Evolutionary conservation across 2,797 vertebrate genomes (phyloP).

Genomic region (Manis crassicaudata): DNA sequence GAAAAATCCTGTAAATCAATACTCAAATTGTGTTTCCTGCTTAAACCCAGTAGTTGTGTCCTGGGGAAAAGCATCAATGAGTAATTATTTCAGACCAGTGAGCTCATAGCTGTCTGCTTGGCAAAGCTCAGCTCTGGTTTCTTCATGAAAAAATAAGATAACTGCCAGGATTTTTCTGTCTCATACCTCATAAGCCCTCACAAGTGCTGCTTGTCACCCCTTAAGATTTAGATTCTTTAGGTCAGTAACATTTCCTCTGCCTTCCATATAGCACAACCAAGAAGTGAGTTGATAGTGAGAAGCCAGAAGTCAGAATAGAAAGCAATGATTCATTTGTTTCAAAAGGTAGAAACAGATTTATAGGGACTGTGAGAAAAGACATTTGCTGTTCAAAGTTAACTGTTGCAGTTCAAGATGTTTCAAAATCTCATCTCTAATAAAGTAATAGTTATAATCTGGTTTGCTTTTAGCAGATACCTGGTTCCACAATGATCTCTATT

Average conservation of each 20-base stretch:
- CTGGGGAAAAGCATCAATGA: conserved; percentile 72
- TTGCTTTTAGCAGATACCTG: neutral
- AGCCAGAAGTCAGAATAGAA: neutral
- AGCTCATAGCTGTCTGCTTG: conserved; percentile 88
- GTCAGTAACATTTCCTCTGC: conserved; percentile 38
- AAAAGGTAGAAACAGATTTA: neutral
- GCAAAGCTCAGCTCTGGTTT: conserved; percentile 78
- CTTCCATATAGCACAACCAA: neutral
- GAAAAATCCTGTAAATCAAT: conserved; percentile 43
- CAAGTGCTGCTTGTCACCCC: conserved; percentile 67
- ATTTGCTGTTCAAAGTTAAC: neutral
- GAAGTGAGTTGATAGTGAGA: neutral
- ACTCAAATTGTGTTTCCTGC: conserved; percentile 60
- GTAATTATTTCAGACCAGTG: conserved; percentile 85
- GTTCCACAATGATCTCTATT: neutral
- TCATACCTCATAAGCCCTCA: conserved; percentile 71
- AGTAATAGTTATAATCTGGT: neutral
- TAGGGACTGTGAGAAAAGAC: neutral
- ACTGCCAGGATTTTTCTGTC: conserved; percentile 82
- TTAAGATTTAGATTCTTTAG: conserved; percentile 14
- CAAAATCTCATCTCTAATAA: neutral
- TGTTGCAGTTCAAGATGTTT: neutral
- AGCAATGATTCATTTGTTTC: neutral
- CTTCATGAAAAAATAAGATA: conserved; percentile 74
- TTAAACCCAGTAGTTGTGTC: conserved; percentile 72